Evolutionary conservation across 2,113 vertebrate species (phyloP).

Genomic region (Tringa solitaria): DNA sequence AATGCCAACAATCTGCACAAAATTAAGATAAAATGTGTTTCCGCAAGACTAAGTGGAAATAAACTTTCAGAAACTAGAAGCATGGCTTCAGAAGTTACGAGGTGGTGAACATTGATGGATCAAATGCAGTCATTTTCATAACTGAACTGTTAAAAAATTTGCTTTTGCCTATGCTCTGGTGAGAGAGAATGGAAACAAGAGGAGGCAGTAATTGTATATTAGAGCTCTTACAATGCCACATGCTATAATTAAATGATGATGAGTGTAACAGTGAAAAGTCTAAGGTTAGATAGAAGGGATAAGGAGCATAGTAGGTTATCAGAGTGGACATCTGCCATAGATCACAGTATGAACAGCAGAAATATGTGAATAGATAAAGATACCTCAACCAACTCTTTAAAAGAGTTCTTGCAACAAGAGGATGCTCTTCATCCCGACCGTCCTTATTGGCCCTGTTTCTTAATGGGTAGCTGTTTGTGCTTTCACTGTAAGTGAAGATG

Average conservation of each 20-base stretch:
- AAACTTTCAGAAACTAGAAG: background rate
- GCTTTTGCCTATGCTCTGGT: background rate
- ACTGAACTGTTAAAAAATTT: background rate
- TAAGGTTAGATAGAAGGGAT: background rate
- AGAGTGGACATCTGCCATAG: background rate
- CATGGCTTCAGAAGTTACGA: background rate
- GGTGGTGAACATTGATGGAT: background rate
- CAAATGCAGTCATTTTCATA: background rate
- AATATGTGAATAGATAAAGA: background rate
- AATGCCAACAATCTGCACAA: slow-evolving; percentile 1
- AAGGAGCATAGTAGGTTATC: background rate
- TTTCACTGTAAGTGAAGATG: background rate
- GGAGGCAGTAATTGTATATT: background rate
- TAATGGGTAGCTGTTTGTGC: background rate
- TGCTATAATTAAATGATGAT: background rate
- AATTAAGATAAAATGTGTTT: slow-evolving; percentile 27
- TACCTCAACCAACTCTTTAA: background rate
- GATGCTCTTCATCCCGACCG: background rate
- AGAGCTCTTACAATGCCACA: background rate
- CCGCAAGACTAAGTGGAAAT: background rate
- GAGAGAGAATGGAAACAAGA: background rate
- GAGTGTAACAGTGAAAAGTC: background rate
- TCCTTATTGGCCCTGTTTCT: background rate
- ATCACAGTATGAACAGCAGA: background rate
- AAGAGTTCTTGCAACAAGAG: background rate